phyloP scores from a whole-genome alignment of 53 echinoderm and acorn worm genomes.

The Holothuria scabra region DNA sequence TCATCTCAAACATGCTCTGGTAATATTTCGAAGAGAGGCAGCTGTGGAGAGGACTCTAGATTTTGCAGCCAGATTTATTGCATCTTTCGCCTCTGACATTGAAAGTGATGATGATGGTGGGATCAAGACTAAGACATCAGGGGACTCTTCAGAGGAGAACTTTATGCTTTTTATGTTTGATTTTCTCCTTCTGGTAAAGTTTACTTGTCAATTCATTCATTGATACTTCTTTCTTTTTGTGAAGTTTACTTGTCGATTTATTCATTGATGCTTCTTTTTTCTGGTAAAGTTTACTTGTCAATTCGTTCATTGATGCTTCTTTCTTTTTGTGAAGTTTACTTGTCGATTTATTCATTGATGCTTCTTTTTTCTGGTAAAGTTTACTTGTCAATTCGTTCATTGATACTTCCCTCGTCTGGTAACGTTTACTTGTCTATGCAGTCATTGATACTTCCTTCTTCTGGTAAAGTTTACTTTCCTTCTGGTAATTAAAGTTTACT shows the following conservation, averaged over 20 bases:
- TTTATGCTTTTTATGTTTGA: slow-evolving; percentile 81
- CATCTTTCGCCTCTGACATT: slow-evolving; percentile 61
- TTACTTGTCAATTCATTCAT: too few relatives aligned
- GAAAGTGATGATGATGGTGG: slow-evolving; percentile 65
- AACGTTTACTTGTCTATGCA: neutral
- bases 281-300: slow-evolving; percentile 55
- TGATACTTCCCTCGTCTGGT: slow-evolving; percentile 76
- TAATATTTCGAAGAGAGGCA: slow-evolving; percentile 88
- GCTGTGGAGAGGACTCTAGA: slow-evolving; percentile 95
- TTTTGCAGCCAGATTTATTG: slow-evolving; percentile 89
- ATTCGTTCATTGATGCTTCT: slow-evolving; percentile 2
- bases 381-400: too few relatives aligned
- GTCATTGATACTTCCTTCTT: slow-evolving; percentile 57
- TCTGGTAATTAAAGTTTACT: neutral
- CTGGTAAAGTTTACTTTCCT: slow-evolving; percentile 54
- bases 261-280: neutral
- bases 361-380: slow-evolving; percentile 70
- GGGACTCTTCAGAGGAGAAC: slow-evolving; percentile 27
- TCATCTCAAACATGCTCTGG: slow-evolving; percentile 79
- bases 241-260: neutral
- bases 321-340: slow-evolving; percentile 68
- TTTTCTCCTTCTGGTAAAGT: slow-evolving; percentile 79
- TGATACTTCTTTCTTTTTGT: slow-evolving; percentile 67
- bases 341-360: too few relatives aligned
- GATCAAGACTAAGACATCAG: neutral